Evolutionary conservation across 1,140 invertebrate genomes (phyloP).

Genomic region (Diachasmimorpha longicaudata): DNA sequence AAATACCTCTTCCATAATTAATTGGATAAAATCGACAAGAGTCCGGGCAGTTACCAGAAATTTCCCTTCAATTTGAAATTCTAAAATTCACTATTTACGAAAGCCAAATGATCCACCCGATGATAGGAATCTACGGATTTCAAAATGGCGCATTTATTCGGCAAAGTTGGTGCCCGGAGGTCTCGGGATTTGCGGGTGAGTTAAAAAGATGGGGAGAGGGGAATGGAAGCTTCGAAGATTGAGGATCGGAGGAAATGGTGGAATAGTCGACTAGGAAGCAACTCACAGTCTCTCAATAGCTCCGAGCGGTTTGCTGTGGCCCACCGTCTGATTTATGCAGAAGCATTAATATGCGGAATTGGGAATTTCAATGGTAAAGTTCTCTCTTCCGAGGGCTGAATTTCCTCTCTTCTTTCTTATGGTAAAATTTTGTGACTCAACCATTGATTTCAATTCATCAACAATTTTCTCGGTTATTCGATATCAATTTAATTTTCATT

Average conservation of each 20-base stretch:
- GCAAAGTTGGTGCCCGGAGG: neutral
- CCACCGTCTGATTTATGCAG: slow-evolving; percentile 41
- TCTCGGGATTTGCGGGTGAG: neutral
- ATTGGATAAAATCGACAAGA: no score
- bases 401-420: neutral
- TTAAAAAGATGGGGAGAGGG: neutral
- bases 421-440: no score
- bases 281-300: neutral
- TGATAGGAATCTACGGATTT: neutral
- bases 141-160: neutral
- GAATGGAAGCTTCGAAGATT: neutral
- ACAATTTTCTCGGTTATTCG: neutral
- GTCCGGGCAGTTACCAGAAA: neutral
- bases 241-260: neutral
- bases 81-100: neutral
- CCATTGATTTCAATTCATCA: no score
- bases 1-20: neutral
- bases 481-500: no score
- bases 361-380: slow-evolving; percentile 44
- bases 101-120: neutral
- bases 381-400: neutral
- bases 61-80: neutral
- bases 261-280: slow-evolving; percentile 6
- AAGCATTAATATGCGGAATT: slow-evolving; percentile 48
- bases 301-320: slow-evolving; percentile 18